Percentiles rank a stretch among this genome's conserved stretches.
Conservation (phyloP, 2,888 invertebrate species). For the Zele albiditarsus region DNA sequence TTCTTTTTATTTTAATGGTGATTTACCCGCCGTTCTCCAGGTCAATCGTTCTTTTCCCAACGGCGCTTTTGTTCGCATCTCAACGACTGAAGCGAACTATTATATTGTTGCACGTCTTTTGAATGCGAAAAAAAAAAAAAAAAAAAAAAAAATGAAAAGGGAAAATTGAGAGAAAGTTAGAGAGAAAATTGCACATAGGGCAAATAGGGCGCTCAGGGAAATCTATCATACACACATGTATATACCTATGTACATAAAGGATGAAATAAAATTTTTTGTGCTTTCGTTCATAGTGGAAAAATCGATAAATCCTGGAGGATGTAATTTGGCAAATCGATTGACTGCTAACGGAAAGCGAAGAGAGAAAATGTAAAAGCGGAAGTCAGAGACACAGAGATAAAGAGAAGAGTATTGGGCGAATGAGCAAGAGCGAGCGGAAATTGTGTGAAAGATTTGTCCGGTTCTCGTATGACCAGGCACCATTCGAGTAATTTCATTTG, state of each 20-base stretch:
- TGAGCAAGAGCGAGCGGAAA: neutral
- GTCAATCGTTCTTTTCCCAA: conserved; percentile 12
- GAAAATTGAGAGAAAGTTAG: neutral
- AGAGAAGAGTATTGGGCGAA: neutral
- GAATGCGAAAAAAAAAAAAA: neutral
- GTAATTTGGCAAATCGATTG: conserved; percentile 8
- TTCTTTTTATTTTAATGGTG: neutral
- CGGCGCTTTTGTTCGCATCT: neutral
- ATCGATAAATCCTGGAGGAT: conserved; percentile 18
- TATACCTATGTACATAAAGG: neutral
- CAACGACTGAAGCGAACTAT: neutral
- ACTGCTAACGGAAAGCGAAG: neutral
- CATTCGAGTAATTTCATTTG: neutral
- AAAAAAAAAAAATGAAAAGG: neutral
- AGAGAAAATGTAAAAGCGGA: neutral
- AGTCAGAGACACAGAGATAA: neutral
- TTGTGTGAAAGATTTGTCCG: conserved; percentile 6
- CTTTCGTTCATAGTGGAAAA: conserved; percentile 2
- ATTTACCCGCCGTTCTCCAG: neutral
- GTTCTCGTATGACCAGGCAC: neutral
- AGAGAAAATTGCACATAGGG: neutral
- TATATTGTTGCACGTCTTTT: neutral
- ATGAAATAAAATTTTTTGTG: neutral
- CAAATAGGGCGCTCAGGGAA: neutral
- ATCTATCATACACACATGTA: neutral